Evolutionary conservation across 2,797 vertebrate species (phyloP), one percentile per base, ranked within the genome.

Genomic region (Chromis chromis): DNA sequence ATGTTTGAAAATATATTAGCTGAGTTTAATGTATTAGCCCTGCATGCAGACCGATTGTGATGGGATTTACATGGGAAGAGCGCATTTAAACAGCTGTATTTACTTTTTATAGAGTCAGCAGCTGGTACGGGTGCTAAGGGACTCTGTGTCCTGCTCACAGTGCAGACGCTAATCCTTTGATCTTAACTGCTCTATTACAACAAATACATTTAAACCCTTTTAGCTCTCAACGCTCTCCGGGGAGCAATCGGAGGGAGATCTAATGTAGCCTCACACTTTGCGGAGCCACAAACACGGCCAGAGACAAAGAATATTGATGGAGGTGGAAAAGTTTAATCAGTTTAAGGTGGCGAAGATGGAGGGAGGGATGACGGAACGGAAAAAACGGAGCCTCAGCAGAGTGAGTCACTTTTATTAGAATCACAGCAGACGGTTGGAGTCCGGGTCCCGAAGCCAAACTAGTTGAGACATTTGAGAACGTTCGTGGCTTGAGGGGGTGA

Each of bases 81-180:
- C 52, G 50, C 72, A 85, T 90, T 83, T 76, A 87, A 2, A 25
- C 25, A 88, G 87, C 91, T 88, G 88, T 86, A 72, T 89, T 92
- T 79, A 78, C 75, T 77, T 78, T 76, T 81, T 53, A 82, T 39
- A 49, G 36, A 80, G 67, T 79, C 79, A 71, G 83, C 78, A 82
- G 61, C 78, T 83, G 72, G 72, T 70, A 65, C 46, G 52, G 61
- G 52, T 40, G 71, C 57, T n/a, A 49, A 48, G 79, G 74, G 83
- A 72, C 54, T 70, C 24, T 65, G 48, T 42, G 57, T 87, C 82
- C 66, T 67, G 71, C 76, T 64, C 80, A 54, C 76, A 64, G 53
- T 80, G 83, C 49, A 67, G 36, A 74, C 52, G 56, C 44, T 83
- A 88, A 89, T 83, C 76, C 75, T 89, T 56, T 86, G 74, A 86